Evolutionary conservation across 2,888 invertebrate genomes (phyloP).

Genomic region (Dicycla oo): DNA sequence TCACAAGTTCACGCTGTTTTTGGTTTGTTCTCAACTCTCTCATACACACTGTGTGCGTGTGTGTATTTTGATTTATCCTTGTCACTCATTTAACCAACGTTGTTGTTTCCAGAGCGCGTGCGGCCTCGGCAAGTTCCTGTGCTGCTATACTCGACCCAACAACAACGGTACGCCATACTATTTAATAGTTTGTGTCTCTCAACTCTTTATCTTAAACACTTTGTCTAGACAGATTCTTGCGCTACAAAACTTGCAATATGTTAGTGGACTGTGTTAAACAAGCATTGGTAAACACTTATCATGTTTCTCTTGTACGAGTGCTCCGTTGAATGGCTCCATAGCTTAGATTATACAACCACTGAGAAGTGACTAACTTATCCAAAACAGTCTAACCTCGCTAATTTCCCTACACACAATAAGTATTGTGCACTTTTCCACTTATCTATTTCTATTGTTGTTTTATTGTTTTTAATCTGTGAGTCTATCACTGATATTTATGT

Average conservation of each 20-base stretch:
- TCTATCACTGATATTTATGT: too few relatives aligned
- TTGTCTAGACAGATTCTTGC: not conserved
- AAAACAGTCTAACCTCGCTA: too few relatives aligned
- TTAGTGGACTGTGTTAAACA: too few relatives aligned
- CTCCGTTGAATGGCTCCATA: too few relatives aligned
- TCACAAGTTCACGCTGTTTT: not conserved
- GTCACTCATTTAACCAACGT: not conserved
- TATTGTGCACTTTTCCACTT: too few relatives aligned
- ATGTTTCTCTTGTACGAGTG: too few relatives aligned
- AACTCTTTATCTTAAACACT: not conserved
- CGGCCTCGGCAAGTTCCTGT: conserved; percentile 91
- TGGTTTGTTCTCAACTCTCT: not conserved
- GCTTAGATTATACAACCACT: too few relatives aligned
- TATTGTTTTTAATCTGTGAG: too few relatives aligned
- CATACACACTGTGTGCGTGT: too few relatives aligned
- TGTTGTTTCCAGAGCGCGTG: conserved; percentile 89
- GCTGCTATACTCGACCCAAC: conserved; percentile 89
- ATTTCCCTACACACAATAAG: too few relatives aligned
- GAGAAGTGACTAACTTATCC: too few relatives aligned
- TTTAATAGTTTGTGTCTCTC: not conserved
- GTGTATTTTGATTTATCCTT: not conserved
- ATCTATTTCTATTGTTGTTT: too few relatives aligned
- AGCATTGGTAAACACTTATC: not conserved
- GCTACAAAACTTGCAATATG: not conserved
- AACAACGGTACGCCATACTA: conserved; percentile 72